Percentiles rank a stretch among this genome's conserved stretches.
phyloP scores from a whole-genome alignment of 2,888 invertebrate species.

The Mythimna vitellina region DNA sequence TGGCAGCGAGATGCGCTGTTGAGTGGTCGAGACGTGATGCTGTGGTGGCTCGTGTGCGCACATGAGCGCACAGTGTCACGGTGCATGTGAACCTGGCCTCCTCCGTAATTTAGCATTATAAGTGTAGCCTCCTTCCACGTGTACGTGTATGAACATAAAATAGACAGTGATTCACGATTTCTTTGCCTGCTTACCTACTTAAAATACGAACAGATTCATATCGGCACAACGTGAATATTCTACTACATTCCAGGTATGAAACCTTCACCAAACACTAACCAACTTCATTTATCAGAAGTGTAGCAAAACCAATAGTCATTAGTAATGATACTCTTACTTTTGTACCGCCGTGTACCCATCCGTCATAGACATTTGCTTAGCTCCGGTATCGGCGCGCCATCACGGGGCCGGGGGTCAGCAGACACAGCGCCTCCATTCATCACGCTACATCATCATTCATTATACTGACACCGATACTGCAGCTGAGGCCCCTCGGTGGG shows the following conservation, averaged over 20 bases:
- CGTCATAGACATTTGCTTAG: conserved; percentile 33
- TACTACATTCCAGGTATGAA: background rate
- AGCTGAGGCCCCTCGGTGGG: conserved; percentile 26
- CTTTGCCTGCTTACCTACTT: background rate
- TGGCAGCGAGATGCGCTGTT: background rate
- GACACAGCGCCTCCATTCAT: conserved; percentile 46
- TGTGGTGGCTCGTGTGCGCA: conserved; percentile 5
- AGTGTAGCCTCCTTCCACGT: background rate
- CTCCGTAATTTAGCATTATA: background rate
- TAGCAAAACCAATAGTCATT: conserved; percentile 14
- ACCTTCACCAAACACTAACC: background rate
- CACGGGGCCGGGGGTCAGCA: conserved; percentile 44
- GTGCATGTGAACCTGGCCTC: background rate
- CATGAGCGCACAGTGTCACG: background rate
- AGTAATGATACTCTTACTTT: conserved; percentile 19
- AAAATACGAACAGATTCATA: background rate
- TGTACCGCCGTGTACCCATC: conserved; percentile 1
- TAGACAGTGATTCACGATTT: background rate
- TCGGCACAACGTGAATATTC: background rate
- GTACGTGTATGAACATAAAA: background rate
- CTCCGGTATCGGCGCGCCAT: conserved; percentile 8
- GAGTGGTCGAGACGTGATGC: background rate
- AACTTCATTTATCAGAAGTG: conserved; percentile 32
- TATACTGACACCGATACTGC: conserved; percentile 40
- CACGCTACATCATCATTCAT: conserved; percentile 51